A percentile compares a stretch with the other conserved stretches of the same genome.
These are phyloP conservation scores for Drosophila santomea DNA, from an alignment of 1,140 invertebrate genomes.

Conservation along the genomic window DNA sequence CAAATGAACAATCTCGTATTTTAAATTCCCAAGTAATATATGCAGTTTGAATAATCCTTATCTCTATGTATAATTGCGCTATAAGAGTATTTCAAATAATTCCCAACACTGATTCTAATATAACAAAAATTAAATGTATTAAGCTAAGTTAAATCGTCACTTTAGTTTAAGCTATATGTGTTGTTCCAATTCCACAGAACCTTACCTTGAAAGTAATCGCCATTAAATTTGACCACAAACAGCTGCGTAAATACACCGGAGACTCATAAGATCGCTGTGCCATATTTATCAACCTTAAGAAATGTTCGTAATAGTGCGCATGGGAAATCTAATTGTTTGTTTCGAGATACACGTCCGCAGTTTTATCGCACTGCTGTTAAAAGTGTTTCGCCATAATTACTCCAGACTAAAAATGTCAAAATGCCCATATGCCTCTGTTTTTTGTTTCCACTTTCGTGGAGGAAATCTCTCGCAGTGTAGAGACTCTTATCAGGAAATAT, in stretches of 20 bases:
- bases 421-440: constrained; percentile 4
- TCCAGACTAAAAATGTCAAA: constrained; percentile 1
- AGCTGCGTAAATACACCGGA: constrained; percentile 24
- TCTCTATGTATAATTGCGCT: constrained; percentile 3
- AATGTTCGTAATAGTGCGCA: not conserved
- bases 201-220: constrained; percentile 15
- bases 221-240: constrained; percentile 9
- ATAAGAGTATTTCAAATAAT: not conserved
- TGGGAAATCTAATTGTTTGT: constrained; percentile 27
- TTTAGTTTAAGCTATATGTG: not conserved
- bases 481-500: constrained; percentile 22
- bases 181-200: not conserved
- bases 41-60: constrained; percentile 10
- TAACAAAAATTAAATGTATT: too few relatives aligned
- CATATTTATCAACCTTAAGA: constrained; percentile 16
- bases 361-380: constrained; percentile 23
- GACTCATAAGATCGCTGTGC: not conserved
- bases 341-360: constrained; percentile 18
- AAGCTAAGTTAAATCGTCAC: too few relatives aligned
- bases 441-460: not conserved
- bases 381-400: constrained; percentile 31
- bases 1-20: constrained; percentile 21
- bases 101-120: not conserved
- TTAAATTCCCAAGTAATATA: constrained; percentile 10
- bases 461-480: not conserved